Evolutionary conservation across 2,888 invertebrate species (phyloP), one percentile per base, ranked within the genome.

Genomic region (Cantharis flavilabris): DNA sequence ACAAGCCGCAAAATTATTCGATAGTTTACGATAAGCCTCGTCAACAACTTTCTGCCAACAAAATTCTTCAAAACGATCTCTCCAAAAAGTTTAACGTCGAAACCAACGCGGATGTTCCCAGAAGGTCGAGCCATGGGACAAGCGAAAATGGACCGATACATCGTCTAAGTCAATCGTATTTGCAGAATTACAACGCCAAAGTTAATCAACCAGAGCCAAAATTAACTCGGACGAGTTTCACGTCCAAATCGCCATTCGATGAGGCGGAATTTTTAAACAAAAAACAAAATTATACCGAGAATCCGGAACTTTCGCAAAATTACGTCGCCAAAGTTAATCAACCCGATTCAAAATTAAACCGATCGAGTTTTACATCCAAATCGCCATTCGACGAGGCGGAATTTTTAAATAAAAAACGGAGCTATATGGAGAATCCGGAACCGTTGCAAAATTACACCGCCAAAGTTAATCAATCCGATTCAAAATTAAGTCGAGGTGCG

Each of bases 11-110:
- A 67, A 70, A 74, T 49, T 71, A 74, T 64, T 69, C 71, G 3
- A 26, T 70, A 76, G 67, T 28, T 70, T 30, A 62, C 65, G 16
- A 9, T 5, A 28, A 70, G 76, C 79, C 62, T 18, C 63, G 69
- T 23, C 67, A 70, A 62, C 62, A 72, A 62, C 69, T 71, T 13
- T 16, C 75, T 49, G 62, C 49, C 23, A 11, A 30, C 3, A 20
- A 71, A 26, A 64, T 11, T 14, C 71, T 30, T 16, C 14, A 28
- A 28, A 72, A 62, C 18, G 71, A n/a, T 26, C 14, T 33, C 20
- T 18, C 33, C 70, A 71, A 70, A 70, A 67, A 28, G 30, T 72
- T 64, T 23, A 18, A 63, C 63, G 30, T 23, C 3, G 18, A 23
- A 23, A 65, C 2, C 7, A 69, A 13, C 5, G 13, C 65, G 30